Base-by-base conservation (phyloP, 1,140 invertebrate species). In the Tetraneura akinire region DNA sequence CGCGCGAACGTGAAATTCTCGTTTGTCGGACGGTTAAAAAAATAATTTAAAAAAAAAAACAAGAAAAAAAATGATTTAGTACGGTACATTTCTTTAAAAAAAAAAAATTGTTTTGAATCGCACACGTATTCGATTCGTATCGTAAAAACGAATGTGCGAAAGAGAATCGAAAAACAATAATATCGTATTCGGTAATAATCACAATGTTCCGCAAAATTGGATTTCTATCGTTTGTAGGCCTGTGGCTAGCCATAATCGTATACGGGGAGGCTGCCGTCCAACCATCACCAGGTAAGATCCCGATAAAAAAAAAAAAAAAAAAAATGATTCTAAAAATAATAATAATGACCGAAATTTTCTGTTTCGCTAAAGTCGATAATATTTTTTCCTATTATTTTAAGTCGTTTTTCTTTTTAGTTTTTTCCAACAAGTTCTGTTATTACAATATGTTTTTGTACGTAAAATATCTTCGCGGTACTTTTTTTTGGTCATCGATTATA, bases 171-270 rank as follows among this genome's bases (percentile, higher is more conserved):
- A 62, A 5, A 16, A 5, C 13, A 29, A 55, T 21, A 6, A n/a
- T n/a, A n/a, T 4, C 32, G 32, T 4, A 37, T 37, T 8, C 32
- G 8, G 3, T 37, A 3, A 8, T 26, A 21, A 57, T 21, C 21
- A 68, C 8, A 14, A 68, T 68, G 66, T 47, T 47, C 13, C 66
- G 8, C n/a, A 68, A 68, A 68, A 68, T 42, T 26, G 66, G 66
- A 68, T 45, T 45, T 47, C 13, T 47, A 16, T 16, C 42, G 42
- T 9, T 68, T 45, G 32, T 68, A 47, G 66, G 21, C 21, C 13
- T 47, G 42, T 68, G 66, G 42, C 42, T 68, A 9, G 21, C 32
- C 3, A 37, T 37, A 37, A 37, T 47, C 16, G 42, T 23, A 21
- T 42, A 68, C 42, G 37, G 23, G 16, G 21, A 68, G 37, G 23